Evolutionary conservation across 2,888 invertebrate genomes (phyloP).

Genomic region (Xanthorhoe designata): DNA sequence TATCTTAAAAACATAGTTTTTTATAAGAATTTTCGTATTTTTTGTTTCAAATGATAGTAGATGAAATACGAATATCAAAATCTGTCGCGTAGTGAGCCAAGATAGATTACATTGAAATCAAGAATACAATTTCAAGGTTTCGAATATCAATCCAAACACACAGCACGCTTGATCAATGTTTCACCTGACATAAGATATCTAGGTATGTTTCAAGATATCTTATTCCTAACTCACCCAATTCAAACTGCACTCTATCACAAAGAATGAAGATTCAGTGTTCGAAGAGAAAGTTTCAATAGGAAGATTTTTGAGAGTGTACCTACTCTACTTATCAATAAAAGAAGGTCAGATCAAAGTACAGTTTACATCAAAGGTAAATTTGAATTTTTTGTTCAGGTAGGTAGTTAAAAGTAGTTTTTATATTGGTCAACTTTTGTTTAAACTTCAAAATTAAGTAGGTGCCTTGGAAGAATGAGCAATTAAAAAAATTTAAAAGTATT

Average conservation of each 20-base stretch:
- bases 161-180: conserved; percentile 37
- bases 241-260: conserved; percentile 29
- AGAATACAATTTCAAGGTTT: conserved; percentile 14
- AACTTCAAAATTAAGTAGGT: too few species aligned
- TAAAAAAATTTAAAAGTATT: too few species aligned
- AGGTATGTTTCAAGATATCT: conserved; percentile 10
- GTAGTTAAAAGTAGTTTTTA: too few species aligned
- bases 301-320: conserved; percentile 25
- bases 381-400: too few species aligned
- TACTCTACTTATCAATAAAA: conserved; percentile 28
- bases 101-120: neutral
- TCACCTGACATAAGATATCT: conserved; percentile 15
- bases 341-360: conserved; percentile 31
- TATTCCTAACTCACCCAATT: conserved; percentile 3
- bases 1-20: too few species aligned
- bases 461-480: too few species aligned
- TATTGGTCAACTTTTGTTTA: too few species aligned
- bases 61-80: neutral
- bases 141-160: conserved; percentile 14
- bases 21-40: too few species aligned
- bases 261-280: conserved; percentile 1
- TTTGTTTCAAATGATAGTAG: too few species aligned
- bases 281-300: conserved; percentile 11
- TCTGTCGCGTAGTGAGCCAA: neutral
- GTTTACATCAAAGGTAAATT: too few species aligned